Conservation (phyloP, 1,140 invertebrate species). For the Eueides isabella region DNA sequence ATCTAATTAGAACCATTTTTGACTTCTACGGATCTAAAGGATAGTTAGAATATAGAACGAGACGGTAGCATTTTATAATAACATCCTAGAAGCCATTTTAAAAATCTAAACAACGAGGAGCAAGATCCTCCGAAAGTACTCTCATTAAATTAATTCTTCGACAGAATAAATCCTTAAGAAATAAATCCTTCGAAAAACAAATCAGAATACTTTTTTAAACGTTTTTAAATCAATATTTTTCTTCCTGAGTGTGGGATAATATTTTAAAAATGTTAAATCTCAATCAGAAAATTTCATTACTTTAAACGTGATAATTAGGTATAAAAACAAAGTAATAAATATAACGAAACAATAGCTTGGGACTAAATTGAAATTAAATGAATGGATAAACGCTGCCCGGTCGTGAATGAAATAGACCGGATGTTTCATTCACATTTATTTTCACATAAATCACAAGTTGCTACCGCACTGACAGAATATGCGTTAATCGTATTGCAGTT, state of each 20-base stretch:
- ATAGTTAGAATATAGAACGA: not conserved
- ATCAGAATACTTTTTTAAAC: not conserved
- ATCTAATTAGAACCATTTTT: too few relatives aligned
- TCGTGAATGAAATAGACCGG: slow-evolving; percentile 39
- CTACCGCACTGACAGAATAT: slow-evolving; percentile 28
- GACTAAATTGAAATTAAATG: slow-evolving; percentile 23
- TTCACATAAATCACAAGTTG: slow-evolving; percentile 37
- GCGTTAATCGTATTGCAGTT: slow-evolving; percentile 36
- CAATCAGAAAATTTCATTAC: too few relatives aligned
- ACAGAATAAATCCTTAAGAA: too few relatives aligned
- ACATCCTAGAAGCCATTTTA: not conserved
- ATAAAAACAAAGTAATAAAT: not conserved
- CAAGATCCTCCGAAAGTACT: not conserved
- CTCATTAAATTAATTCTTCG: not conserved
- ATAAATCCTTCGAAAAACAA: not conserved
- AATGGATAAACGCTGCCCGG: slow-evolving; percentile 29
- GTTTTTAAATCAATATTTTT: too few relatives aligned
- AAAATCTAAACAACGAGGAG: not conserved
- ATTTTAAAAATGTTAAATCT: too few relatives aligned
- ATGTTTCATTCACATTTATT: slow-evolving; percentile 35
- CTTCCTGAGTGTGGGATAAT: not conserved
- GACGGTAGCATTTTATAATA: not conserved
- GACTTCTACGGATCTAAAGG: too few relatives aligned
- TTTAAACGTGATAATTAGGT: too few relatives aligned
- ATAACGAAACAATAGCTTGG: not conserved